phyloP scores from a whole-genome alignment of 2,888 invertebrate species.

The Muscina levida region DNA sequence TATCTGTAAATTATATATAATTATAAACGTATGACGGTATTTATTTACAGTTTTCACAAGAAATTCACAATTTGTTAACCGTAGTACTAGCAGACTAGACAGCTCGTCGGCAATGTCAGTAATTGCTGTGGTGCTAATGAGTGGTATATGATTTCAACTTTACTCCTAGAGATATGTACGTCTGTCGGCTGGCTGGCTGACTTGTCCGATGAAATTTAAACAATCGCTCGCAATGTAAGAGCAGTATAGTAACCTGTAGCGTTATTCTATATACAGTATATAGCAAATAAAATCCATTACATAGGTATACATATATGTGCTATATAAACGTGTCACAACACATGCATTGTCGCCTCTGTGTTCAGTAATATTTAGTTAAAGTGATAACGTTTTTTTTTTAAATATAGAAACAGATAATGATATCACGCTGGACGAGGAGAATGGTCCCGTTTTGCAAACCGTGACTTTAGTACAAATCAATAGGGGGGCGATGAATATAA shows the following conservation, averaged over 20 bases:
- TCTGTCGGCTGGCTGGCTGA: constrained; percentile 22
- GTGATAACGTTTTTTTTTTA: constrained; percentile 1
- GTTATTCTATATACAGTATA: background rate
- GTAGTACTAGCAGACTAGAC: constrained; percentile 42
- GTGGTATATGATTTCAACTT: constrained; percentile 9
- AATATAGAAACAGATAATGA: background rate
- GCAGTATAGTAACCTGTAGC: background rate
- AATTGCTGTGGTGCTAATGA: constrained; percentile 25
- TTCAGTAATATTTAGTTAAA: constrained; percentile 18
- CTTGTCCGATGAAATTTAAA: constrained; percentile 48
- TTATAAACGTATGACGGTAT: background rate
- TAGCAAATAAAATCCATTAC: constrained; percentile 25
- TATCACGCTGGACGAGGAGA: constrained; percentile 11
- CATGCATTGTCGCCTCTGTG: background rate
- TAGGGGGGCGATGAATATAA: background rate
- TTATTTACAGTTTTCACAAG: background rate
- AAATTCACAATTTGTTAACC: constrained; percentile 35
- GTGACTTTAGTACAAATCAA: background rate
- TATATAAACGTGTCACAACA: background rate
- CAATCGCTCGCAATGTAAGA: background rate
- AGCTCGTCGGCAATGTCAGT: constrained; percentile 30
- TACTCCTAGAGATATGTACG: background rate
- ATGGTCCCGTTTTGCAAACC: background rate
- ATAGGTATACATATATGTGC: background rate
- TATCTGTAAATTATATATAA: constrained; percentile 7